Evolutionary conservation across 2,113 vertebrate genomes (phyloP).

Genomic region (Psettodes erumei): DNA sequence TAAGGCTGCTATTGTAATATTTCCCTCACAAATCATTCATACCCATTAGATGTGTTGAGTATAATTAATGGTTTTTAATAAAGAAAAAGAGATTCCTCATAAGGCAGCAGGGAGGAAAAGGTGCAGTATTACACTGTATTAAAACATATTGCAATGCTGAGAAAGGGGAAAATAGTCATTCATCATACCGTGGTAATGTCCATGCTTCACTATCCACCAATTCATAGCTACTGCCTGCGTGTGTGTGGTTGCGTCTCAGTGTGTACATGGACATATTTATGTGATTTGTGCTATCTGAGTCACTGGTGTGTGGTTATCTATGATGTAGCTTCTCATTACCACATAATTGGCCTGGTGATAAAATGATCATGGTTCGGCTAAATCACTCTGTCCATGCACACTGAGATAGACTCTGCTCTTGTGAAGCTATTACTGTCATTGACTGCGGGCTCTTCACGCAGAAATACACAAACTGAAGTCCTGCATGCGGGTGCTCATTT

Average conservation of each 20-base stretch:
- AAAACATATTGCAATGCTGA: conserved; percentile 80
- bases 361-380: conserved; percentile 71
- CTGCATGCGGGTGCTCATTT: conserved; percentile 5
- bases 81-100: conserved; percentile 72
- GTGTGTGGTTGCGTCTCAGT: conserved; percentile 12
- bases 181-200: conserved; percentile 74
- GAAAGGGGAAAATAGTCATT: conserved; percentile 75
- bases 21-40: conserved; percentile 70
- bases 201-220: conserved; percentile 69
- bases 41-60: conserved; percentile 66
- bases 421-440: conserved; percentile 52
- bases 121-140: conserved; percentile 69
- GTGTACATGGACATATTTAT: conserved; percentile 4
- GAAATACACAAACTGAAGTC: conserved; percentile 42
- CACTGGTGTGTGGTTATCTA: conserved; percentile 61
- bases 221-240: conserved; percentile 45
- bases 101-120: conserved; percentile 59
- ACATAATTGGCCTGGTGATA: conserved; percentile 76
- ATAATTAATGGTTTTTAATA: conserved; percentile 84
- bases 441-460: conserved; percentile 4
- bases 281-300: conserved; percentile 41
- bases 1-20: conserved; percentile 60
- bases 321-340: conserved; percentile 78
- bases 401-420: conserved; percentile 38
- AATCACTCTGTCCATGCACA: conserved; percentile 60